Conservation (phyloP, 2,888 invertebrate genomes). For the Carabus problematicus region DNA sequence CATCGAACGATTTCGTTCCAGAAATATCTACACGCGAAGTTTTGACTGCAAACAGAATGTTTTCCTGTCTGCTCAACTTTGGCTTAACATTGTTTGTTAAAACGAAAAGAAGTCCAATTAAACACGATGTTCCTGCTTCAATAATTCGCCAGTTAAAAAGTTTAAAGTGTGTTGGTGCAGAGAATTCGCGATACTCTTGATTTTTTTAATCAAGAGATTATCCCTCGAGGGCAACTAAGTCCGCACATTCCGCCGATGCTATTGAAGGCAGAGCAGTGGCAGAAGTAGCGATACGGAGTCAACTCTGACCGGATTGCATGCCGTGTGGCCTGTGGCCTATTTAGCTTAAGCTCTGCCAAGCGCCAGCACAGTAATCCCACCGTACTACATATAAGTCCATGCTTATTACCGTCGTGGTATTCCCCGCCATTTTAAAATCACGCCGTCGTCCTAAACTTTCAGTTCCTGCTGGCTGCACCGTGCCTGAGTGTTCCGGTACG, state of each 20-base stretch:
- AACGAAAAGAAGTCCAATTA: not conserved
- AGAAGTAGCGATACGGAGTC: too few relatives aligned
- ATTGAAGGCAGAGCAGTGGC: too few relatives aligned
- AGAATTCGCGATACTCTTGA: slow-evolving; percentile 7
- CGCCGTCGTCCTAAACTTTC: not conserved
- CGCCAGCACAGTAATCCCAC: not conserved
- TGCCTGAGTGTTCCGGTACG: not conserved
- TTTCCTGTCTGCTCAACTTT: too few relatives aligned
- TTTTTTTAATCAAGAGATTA: slow-evolving; percentile 37
- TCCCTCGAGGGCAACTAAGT: slow-evolving; percentile 23
- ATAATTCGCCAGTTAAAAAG: slow-evolving; percentile 12
- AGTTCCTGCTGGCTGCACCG: not conserved
- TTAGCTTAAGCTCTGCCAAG: slow-evolving; percentile 11
- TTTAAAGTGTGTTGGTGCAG: slow-evolving; percentile 15
- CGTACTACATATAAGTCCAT: slow-evolving; percentile 1
- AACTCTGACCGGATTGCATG: not conserved
- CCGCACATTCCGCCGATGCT: not conserved
- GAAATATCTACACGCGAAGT: too few relatives aligned
- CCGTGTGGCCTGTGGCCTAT: not conserved
- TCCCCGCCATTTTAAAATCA: not conserved
- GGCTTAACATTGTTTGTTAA: not conserved
- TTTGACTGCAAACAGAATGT: too few relatives aligned
- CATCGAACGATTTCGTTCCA: too few relatives aligned
- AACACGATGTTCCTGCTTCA: slow-evolving; percentile 1
- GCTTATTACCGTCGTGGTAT: slow-evolving; percentile 1